Conservation (phyloP, 2,888 invertebrate species). For the Cylloceria caligata region DNA sequence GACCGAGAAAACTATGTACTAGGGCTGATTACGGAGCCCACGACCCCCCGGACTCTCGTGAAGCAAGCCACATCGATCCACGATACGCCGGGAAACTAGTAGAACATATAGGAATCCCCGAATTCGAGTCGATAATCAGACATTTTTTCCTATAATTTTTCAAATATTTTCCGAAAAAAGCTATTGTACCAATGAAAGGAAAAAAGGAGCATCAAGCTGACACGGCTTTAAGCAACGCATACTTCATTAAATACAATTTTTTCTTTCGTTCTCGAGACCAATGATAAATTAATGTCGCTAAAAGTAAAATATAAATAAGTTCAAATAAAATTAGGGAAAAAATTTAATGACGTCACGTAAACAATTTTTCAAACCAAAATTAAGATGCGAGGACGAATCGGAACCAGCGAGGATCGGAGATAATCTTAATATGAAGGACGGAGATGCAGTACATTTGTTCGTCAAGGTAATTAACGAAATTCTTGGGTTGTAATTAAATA, state of each 20-base stretch:
- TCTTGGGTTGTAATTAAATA: constrained; percentile 25
- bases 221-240: neutral
- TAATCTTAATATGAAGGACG: constrained; percentile 30
- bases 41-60: constrained; percentile 17
- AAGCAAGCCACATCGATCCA: constrained; percentile 28
- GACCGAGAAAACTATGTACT: constrained; percentile 45
- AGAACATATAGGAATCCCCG: constrained; percentile 29
- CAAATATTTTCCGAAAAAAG: neutral
- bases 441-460: neutral
- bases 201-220: neutral
- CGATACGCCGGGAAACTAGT: constrained; percentile 28
- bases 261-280: neutral
- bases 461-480: constrained; percentile 47
- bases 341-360: neutral
- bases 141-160: neutral
- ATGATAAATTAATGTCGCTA: neutral
- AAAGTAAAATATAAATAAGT: neutral
- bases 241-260: constrained; percentile 5
- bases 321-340: neutral
- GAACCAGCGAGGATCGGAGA: neutral
- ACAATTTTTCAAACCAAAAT: constrained; percentile 21
- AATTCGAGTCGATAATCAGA: constrained; percentile 26
- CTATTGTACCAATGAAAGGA: neutral
- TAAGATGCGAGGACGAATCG: constrained; percentile 54
- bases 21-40: constrained; percentile 39